Evolutionary conservation across 2,888 invertebrate genomes (phyloP).

Genomic region (Nomada fabriciana): DNA sequence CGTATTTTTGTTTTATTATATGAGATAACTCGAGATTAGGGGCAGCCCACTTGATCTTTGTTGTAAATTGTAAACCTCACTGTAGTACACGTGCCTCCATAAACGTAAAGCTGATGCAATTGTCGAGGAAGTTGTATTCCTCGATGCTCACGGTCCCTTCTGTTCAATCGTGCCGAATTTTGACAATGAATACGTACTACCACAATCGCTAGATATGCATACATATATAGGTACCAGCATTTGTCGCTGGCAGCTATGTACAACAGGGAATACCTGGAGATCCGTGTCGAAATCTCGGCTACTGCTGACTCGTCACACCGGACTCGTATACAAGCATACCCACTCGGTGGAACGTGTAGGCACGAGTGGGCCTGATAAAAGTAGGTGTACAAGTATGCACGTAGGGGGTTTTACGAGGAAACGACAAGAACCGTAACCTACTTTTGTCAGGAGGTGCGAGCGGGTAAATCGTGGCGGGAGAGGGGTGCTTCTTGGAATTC

Average conservation of each 20-base stretch:
- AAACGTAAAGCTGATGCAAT: constrained; percentile 33
- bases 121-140: constrained; percentile 22
- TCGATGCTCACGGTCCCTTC: neutral
- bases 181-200: neutral
- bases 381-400: constrained; percentile 65
- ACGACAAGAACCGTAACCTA: constrained; percentile 67
- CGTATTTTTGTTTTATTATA: too few relatives aligned
- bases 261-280: constrained; percentile 71
- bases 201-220: neutral
- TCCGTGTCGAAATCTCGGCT: constrained; percentile 73
- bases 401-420: constrained; percentile 70
- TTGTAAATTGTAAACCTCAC: neutral
- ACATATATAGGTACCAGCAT: constrained; percentile 9
- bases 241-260: constrained; percentile 45
- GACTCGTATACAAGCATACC: constrained; percentile 50
- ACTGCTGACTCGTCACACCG: constrained; percentile 73
- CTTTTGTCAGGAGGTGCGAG: constrained; percentile 44
- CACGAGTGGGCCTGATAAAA: constrained; percentile 60
- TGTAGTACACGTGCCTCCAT: too few relatives aligned
- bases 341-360: constrained; percentile 57
- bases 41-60: neutral
- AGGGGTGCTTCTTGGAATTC: constrained; percentile 63
- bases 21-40: neutral
- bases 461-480: constrained; percentile 33
- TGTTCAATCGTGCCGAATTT: neutral